Evolutionary conservation across 1,140 invertebrate species (phyloP), one percentile per base, ranked within the genome.

Genomic region (Pseudomyrmex cubaensis): DNA sequence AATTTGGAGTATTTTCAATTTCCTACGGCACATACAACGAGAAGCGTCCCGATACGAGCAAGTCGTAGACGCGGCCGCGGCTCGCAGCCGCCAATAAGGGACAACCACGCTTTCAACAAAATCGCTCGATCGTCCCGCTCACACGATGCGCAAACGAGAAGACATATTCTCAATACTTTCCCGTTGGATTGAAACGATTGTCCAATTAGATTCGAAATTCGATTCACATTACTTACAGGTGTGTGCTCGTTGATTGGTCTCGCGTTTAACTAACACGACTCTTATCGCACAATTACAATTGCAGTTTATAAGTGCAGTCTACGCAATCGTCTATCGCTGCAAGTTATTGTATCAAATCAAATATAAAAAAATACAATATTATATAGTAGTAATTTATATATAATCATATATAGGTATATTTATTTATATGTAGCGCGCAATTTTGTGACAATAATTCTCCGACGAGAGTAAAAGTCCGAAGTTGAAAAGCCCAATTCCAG

Each of bases 1-100:
- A 91, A 90, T 91, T 91, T 82, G 84, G 90, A 90, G 88, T 85
- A 91, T 90, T 90, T 90, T 90, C 88, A 90, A 91, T 90, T 91
- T 89, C 89, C 84, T 61, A 82, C 59, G 35, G 70, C 46, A 76
- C 10, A 61, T 35, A 77, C 48, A 69, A 76, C 66, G 64, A 48
- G 62, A 69, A 54, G 83, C 67, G 75, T 35, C 35, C 69, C 44
- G 77, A 75, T 50, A 64, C 62, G 77, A 44, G 48, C 4, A 54
- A 10, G 56, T 72, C 54, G 66, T 84, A 73, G 54, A 72, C 56
- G 59, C 84, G 80, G 73, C 52, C 74, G 80, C 74, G 74, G 57
- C 52, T 69, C 84, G 20, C n/a, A 78, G 76, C 66, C 66, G 76
- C 66, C 76, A 80, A 80, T 72, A 80, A 80, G 72, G 46, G 76